Percentiles rank a stretch among this genome's conserved stretches.
These are phyloP conservation scores for Tinea trinotella DNA, from an alignment of 2,888 invertebrate genomes.

Conservation along the genomic window DNA sequence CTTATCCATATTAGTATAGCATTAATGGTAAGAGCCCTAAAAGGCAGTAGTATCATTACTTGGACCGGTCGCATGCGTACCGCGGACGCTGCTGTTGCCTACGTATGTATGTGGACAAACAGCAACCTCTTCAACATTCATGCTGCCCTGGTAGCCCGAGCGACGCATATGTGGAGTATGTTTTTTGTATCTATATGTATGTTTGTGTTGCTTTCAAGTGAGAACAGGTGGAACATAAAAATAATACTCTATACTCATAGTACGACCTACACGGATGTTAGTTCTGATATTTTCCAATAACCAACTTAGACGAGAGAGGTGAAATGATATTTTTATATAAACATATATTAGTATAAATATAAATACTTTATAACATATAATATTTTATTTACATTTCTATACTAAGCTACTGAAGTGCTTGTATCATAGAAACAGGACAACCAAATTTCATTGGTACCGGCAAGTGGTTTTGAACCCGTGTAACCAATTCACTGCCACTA, in stretches of 20 bases:
- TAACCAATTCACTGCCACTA: no score
- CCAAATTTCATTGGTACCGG: no score
- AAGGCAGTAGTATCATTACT: constrained; percentile 66
- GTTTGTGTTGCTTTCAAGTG: constrained; percentile 54
- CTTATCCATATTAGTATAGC: constrained; percentile 44
- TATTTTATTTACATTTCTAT: no score
- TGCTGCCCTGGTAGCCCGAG: constrained; percentile 54
- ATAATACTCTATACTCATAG: constrained; percentile 10
- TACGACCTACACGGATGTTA: neutral
- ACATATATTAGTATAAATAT: no score
- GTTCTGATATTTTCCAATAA: neutral
- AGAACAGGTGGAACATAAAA: constrained; percentile 16
- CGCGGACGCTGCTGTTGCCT: neutral
- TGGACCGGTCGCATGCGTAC: constrained; percentile 49
- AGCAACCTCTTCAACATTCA: constrained; percentile 22
- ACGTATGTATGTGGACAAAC: constrained; percentile 13
- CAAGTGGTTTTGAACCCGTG: no score
- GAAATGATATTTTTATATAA: no score
- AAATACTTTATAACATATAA: no score
- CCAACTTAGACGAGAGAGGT: neutral
- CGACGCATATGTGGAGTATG: constrained; percentile 24
- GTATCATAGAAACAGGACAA: no score
- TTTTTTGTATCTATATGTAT: constrained; percentile 26
- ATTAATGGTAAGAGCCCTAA: constrained; percentile 61
- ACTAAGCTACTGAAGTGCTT: no score